Evolutionary conservation across 2,113 vertebrate genomes (phyloP).

Genomic region (Chauna torquata): DNA sequence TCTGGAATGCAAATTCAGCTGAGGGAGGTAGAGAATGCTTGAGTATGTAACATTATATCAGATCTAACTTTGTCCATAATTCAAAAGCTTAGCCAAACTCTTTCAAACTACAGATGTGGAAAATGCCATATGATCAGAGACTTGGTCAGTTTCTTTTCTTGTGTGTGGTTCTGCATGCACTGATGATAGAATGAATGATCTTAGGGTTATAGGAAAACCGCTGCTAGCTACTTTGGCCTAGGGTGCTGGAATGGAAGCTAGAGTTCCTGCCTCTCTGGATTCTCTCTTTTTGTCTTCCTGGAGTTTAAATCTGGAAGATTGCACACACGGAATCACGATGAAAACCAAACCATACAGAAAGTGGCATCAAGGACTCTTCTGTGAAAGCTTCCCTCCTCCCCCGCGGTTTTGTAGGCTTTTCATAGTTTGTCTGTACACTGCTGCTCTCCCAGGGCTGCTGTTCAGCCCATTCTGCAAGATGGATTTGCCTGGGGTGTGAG

Average conservation of each 20-base stretch:
- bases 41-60: background rate
- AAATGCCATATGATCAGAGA: background rate
- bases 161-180: background rate
- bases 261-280: background rate
- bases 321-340: background rate
- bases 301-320: background rate
- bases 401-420: background rate
- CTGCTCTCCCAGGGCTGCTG: background rate
- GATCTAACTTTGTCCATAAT: background rate
- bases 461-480: background rate
- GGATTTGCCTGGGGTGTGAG: background rate
- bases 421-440: background rate
- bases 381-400: background rate
- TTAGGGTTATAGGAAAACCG: background rate
- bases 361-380: background rate
- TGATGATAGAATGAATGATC: background rate
- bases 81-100: background rate
- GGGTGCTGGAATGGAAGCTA: background rate
- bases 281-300: background rate
- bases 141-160: background rate
- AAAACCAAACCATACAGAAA: background rate
- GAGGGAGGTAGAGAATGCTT: background rate
- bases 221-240: background rate
- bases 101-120: background rate
- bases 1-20: background rate